phyloP scores from a whole-genome alignment of 2,113 vertebrate genomes.

The Thalassoma bifasciatum region DNA sequence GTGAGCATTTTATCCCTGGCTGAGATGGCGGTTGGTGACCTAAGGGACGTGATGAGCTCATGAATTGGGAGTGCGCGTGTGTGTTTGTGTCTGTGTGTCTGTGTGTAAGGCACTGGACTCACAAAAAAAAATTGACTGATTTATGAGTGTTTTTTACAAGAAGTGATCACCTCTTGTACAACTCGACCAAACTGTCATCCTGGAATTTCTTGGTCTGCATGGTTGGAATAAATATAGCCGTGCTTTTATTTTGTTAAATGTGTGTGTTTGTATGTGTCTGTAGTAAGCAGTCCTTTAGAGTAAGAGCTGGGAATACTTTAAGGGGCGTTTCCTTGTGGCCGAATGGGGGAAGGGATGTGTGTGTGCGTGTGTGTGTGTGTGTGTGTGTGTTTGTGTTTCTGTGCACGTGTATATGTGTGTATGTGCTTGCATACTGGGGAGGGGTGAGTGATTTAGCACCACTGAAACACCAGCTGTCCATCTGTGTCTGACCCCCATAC shows the following conservation, averaged over 20 bases:
- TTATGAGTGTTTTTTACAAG: conserved; percentile 66
- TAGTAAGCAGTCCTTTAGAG: conserved; percentile 57
- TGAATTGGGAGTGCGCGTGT: conserved; percentile 75
- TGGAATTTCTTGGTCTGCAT: conserved; percentile 48
- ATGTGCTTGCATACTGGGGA: conserved; percentile 74
- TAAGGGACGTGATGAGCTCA: conserved; percentile 84
- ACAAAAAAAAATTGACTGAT: conserved; percentile 56
- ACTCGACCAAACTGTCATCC: conserved; percentile 51
- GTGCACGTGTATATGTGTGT: conserved; percentile 39
- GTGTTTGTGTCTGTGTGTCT: conserved; percentile 56
- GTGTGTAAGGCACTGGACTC: conserved; percentile 82
- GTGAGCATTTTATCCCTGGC: conserved; percentile 77
- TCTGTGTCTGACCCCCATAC: conserved; percentile 86
- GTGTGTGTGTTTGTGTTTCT: conserved; percentile 34
- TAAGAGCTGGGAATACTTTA: conserved; percentile 74
- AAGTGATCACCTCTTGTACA: conserved; percentile 62
- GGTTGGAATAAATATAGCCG: conserved; percentile 37
- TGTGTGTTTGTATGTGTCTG: conserved; percentile 51
- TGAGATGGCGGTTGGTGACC: conserved; percentile 81
- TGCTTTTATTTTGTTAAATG: conserved; percentile 50
- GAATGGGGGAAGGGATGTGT: conserved; percentile 74
- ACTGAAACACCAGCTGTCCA: conserved; percentile 99
- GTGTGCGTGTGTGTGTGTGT: conserved; percentile 41
- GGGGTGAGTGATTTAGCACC: conserved; percentile 99
- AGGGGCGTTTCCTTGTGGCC: conserved; percentile 76